Evolutionary conservation across 2,113 vertebrate species (phyloP), one percentile per base, ranked within the genome.

Genomic region (Phaethon lepturus): DNA sequence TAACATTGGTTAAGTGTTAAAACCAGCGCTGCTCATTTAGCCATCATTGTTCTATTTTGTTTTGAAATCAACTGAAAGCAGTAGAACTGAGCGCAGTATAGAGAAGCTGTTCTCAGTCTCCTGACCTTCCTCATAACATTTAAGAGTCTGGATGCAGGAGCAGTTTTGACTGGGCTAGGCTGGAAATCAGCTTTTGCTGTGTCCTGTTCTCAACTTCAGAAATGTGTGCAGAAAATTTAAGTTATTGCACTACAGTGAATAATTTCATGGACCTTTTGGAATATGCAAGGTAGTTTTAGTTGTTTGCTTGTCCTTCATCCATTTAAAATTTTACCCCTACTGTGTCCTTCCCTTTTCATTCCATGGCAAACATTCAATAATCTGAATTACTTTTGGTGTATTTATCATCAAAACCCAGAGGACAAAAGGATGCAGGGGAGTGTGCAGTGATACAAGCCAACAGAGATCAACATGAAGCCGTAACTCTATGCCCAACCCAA

Each of bases 11-110:
- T 64, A 56, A 76, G 28, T 49, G 8, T 73, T 68, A 86, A 93
- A 74, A 24, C 6, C 22, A 62, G 17, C 3, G 1, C 2, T 79
- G 20, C 7, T 76, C 17, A 33, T 83, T 86, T 73, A 83, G 15
- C 10, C 38, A 47, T 42, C 38, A 25, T n/a, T 67, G 26, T 0
- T 38, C 8, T 35, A 35, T 26, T 81, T 29, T 71, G 26, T 26
- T 81, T 29, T 71, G 26, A 88, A 88, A 60, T 49, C 22, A 74
- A 16, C 20, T 60, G 25, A 72, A 84, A 92, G 17, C 20, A 40
- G 6, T 75, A 40, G 62, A 93, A 67, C 16, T 26, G 20, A 81
- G 35, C 0, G 0, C 6, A 19, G 4, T 38, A 5, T 38, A 59
- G 31, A 55, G 6, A 82, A 20, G 6, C 3, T 49, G 4, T 63